A percentile compares a stretch with the other conserved stretches of the same genome.
Evolutionary conservation across 1,140 invertebrate genomes (phyloP).

Genomic region (Calephelis virginiensis): DNA sequence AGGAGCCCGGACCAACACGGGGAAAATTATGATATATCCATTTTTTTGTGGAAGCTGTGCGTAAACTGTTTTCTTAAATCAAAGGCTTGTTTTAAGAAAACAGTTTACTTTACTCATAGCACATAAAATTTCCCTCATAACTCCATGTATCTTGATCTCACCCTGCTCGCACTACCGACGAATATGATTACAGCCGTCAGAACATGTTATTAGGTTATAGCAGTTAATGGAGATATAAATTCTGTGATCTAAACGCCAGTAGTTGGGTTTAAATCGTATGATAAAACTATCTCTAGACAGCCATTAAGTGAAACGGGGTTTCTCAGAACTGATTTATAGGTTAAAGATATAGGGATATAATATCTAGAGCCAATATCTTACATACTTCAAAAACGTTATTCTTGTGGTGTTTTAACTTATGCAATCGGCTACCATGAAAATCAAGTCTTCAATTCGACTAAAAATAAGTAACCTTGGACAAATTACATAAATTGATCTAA

Average conservation of each 20-base stretch:
- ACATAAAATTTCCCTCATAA: conserved; percentile 6
- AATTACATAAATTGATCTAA: too few species aligned
- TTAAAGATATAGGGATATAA: background rate
- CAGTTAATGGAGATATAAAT: conserved; percentile 13
- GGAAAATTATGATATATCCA: too few species aligned
- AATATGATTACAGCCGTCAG: conserved; percentile 3
- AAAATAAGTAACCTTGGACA: too few species aligned
- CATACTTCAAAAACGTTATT: background rate
- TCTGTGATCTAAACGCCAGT: conserved; percentile 3
- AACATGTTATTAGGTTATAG: conserved; percentile 11
- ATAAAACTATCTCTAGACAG: conserved; percentile 14
- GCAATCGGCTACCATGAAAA: too few species aligned
- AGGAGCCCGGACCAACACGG: too few species aligned
- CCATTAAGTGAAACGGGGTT: conserved; percentile 12
- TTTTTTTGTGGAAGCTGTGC: too few species aligned
- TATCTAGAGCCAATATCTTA: background rate
- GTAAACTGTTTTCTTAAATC: too few species aligned
- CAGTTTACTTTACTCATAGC: too few species aligned
- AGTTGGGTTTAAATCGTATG: conserved; percentile 10
- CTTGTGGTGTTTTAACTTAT: too few species aligned
- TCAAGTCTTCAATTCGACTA: too few species aligned
- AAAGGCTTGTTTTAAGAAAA: too few species aligned
- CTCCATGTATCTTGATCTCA: background rate
- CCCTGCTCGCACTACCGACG: background rate
- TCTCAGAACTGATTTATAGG: conserved; percentile 5